These are phyloP conservation scores for Cheilosia pagana DNA, from an alignment of 2,888 invertebrate species.

Conservation along the genomic window DNA sequence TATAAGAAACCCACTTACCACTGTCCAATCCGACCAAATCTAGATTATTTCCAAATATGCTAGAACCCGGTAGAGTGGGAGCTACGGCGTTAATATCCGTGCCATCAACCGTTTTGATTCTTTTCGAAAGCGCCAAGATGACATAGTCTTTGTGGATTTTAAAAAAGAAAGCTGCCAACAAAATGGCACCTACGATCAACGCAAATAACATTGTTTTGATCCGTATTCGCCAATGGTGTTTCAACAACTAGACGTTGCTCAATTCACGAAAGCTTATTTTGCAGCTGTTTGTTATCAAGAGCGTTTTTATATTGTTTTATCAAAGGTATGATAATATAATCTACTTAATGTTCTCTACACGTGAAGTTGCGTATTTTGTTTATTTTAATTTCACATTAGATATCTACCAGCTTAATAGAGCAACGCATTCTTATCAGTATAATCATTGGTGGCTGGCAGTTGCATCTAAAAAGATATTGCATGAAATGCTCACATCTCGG, in stretches of 20 bases:
- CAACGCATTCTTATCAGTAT: no score
- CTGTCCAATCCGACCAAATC: slow-evolving; percentile 77
- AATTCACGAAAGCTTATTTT: background rate
- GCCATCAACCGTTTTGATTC: slow-evolving; percentile 78
- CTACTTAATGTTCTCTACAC: background rate
- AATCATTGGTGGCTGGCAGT: no score
- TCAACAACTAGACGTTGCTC: background rate
- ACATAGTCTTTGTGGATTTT: slow-evolving; percentile 28
- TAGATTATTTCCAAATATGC: slow-evolving; percentile 79
- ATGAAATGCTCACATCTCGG: no score
- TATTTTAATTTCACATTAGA: background rate
- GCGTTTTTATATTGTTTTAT: background rate
- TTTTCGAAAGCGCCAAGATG: slow-evolving; percentile 16
- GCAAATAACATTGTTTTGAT: background rate
- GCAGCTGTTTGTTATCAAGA: background rate
- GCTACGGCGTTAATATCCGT: slow-evolving; percentile 76
- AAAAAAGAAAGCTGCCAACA: slow-evolving; percentile 10
- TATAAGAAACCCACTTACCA: slow-evolving; percentile 69
- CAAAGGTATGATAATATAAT: background rate
- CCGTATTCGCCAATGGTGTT: background rate
- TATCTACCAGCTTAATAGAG: no score
- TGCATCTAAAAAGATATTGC: no score
- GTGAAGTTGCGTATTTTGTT: background rate
- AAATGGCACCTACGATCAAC: slow-evolving; percentile 21
- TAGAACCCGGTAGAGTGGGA: slow-evolving; percentile 75